These are phyloP conservation scores for Neolamprologus hecqui DNA, from an alignment of 2,113 vertebrate species.

Conservation along the genomic window DNA sequence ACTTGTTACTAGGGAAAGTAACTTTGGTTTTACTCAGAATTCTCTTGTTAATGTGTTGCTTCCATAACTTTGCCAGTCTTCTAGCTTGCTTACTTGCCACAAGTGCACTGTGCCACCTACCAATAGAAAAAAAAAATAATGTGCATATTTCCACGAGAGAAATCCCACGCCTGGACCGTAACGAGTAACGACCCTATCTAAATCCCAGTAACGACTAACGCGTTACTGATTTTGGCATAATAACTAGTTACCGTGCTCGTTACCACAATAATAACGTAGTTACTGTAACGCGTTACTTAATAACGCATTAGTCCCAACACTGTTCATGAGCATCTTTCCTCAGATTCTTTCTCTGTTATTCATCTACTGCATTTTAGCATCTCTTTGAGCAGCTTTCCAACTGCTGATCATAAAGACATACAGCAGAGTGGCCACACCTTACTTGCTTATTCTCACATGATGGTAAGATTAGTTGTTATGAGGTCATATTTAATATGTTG, in stretches of 20 bases:
- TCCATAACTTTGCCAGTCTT: rapidly evolving
- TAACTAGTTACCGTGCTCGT: no score
- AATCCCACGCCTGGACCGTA: background rate
- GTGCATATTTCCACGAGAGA: background rate
- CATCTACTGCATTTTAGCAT: background rate
- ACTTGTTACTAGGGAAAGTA: background rate
- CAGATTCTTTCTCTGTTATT: background rate
- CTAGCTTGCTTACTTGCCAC: background rate
- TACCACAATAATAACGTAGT: no score
- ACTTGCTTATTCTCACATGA: background rate
- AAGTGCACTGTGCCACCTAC: background rate
- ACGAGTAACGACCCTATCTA: no score
- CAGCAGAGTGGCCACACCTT: background rate
- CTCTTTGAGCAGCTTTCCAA: background rate
- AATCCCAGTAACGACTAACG: no score
- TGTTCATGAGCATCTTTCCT: background rate
- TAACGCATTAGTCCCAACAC: no score
- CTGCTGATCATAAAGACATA: background rate
- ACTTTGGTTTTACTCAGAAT: background rate
- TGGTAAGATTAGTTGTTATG: background rate
- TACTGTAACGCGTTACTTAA: no score
- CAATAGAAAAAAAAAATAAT: background rate
- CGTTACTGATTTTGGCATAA: no score
- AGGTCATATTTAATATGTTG: background rate
- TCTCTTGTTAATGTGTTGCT: background rate